Evolutionary conservation across 2,797 vertebrate species (phyloP), one percentile per base, ranked within the genome.

Genomic region (Rhinoraja longicauda): DNA sequence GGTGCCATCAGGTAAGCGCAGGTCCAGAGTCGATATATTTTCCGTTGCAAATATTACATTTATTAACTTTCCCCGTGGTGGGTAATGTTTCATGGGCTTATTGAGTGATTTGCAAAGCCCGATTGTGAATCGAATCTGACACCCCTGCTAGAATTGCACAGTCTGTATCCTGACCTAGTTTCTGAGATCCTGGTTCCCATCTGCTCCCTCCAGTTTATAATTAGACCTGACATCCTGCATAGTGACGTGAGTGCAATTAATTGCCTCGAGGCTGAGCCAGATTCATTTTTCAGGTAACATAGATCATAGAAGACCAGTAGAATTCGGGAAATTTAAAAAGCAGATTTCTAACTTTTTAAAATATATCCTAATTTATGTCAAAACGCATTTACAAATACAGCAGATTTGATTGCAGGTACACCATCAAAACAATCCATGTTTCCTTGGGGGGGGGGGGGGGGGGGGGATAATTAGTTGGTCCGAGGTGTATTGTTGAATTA

Each of bases 1-100:
- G 98, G 98, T 1, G 97, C 97, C 19, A 98, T 99, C 95, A 98
- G 98, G 98, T 99, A 96, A 94, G 94, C 24, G 73, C 1, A 45
- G 9, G 29, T 73, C 21, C 3, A 17, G 9, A 53, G 3, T 5
- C 15, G 90, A 39, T 29, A 45, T 21, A 26, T 73, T 15, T 67
- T 36, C 21, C 9, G 1, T 9, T 21, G 36, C 0, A 29, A 57
- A 26, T 82, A 57, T 13, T 53, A 64, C 0, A 0, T 64, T 64
- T 36, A 15, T 53, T 32, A 67, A 62, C 7, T 88, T 62, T 19
- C 7, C 15, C 32, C 4, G 21, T 86, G 26, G 6, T 4, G 26
- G 79, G 45, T 57, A 10, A 10, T 82, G 21, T 13, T 6, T 86
- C 15, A 53, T 62, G 13, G 57, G 29, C 84, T 88, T 29, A 59